Evolutionary conservation across 2,888 invertebrate genomes (phyloP).

Genomic region (Yponomeuta malinellus): DNA sequence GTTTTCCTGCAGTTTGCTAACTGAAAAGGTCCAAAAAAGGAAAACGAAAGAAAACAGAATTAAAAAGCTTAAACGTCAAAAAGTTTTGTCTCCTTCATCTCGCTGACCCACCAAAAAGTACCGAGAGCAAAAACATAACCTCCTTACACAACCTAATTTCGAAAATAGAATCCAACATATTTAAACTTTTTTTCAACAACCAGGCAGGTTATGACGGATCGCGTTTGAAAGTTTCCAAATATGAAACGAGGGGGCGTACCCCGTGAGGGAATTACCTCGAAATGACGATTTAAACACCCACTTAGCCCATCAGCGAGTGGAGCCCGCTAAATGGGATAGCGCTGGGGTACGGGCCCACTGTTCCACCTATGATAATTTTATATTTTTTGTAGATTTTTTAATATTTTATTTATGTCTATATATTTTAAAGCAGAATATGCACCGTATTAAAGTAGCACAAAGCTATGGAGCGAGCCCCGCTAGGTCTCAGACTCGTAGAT

Average conservation of each 20-base stretch:
- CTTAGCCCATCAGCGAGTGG: conserved; percentile 47
- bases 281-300: conserved; percentile 58
- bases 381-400: too few relatives aligned
- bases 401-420: too few relatives aligned
- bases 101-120: too few relatives aligned
- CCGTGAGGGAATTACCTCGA: conserved; percentile 39
- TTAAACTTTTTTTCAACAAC: not conserved
- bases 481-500: too few relatives aligned
- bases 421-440: too few relatives aligned
- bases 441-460: too few relatives aligned
- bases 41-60: not conserved
- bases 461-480: too few relatives aligned
- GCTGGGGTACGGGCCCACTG: conserved; percentile 38
- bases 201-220: conserved; percentile 5
- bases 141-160: not conserved
- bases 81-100: too few relatives aligned
- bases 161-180: not conserved
- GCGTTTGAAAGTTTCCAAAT: not conserved
- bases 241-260: conserved; percentile 30
- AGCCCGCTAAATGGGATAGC: conserved; percentile 42
- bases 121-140: not conserved
- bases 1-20: too few relatives aligned
- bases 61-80: not conserved
- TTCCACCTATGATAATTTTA: not conserved
- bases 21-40: too few relatives aligned